Evolutionary conservation across 2,113 vertebrate species (phyloP), one percentile per base, ranked within the genome.

Genomic region (Carassius gibelio): DNA sequence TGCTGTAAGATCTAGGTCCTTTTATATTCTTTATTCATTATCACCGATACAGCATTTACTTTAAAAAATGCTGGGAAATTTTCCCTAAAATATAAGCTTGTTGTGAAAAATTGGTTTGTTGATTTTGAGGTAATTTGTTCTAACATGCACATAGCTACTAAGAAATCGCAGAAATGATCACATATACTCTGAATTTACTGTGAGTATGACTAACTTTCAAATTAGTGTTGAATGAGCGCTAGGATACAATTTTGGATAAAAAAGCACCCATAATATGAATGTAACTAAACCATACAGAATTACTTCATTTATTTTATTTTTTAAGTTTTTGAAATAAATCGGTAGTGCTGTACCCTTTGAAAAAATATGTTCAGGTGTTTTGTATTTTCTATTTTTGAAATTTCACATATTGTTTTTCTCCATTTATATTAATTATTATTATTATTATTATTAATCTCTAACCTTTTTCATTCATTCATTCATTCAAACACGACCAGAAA

Each of bases 1-100:
- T 90, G 84, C 85, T 19, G 87, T 85, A 89, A 59, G 15, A 1
- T 76, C 10, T 66, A 11, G 36, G 71, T 45, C 4, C 38, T 23
- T 48, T 14, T 48, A 48, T 45, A 48, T 74, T 14, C 38, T 45
- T 74, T 3, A 74, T 7, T 42, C 38, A 48, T 23, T 26, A 48
- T 6, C 10, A 14, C 38, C 10, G 23, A 15, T 45, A 2, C 10
- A 42, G 38, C 66, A 69, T 8, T 19, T 9, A 69, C 34, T 19
- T 21, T 21, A 36, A 69, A 19, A 68, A 7, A 15, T 8, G 19
- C 34, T 71, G 34, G 42, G 6, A 3, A 15, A 8, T 34, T 34
- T 30, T 68, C 34, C 5, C 0, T 66, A 3, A 66, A 15, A 26
- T 26, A 34, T 34, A 1, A 30, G 23, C 26, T 64, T 14, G 23